A percentile compares a stretch with the other conserved stretches of the same genome.
Evolutionary conservation across 2,113 vertebrate genomes (phyloP).

Genomic region (Saccopteryx bilineata): DNA sequence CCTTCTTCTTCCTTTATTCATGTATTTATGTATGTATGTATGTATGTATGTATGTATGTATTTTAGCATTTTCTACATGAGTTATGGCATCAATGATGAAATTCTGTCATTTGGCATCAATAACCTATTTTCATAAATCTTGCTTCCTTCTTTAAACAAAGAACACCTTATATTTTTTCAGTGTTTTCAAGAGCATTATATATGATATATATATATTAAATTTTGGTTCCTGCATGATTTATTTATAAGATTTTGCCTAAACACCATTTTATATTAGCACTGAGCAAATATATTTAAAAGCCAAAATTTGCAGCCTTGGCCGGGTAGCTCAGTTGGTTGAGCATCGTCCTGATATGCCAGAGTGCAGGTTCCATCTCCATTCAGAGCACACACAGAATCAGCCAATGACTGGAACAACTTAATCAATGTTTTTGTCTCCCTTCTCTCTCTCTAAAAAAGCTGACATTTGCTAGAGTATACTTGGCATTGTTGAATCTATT

Average conservation of each 20-base stretch:
- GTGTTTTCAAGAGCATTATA: not conserved
- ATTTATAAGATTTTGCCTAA: not conserved
- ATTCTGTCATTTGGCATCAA: not conserved
- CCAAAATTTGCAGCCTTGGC: not conserved
- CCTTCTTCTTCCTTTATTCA: not conserved
- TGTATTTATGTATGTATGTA: too few relatives aligned
- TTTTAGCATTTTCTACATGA: not conserved
- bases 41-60: too few relatives aligned
- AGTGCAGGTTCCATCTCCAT: too few relatives aligned
- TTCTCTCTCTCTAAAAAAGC: not conserved
- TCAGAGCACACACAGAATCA: too few relatives aligned
- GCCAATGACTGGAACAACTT: too few relatives aligned
- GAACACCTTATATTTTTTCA: not conserved
- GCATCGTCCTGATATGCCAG: too few relatives aligned
- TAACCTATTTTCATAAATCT: constrained; percentile 12
- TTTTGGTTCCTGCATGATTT: not conserved
- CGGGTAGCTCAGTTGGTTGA: too few relatives aligned
- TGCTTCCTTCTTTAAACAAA: not conserved
- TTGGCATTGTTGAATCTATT: not conserved
- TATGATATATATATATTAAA: not conserved
- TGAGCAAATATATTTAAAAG: constrained; percentile 37
- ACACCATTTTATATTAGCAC: not conserved
- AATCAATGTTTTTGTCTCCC: too few relatives aligned
- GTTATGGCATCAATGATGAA: not conserved
- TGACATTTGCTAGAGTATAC: not conserved